phyloP scores from a whole-genome alignment of 2,888 invertebrate species.

The Volucella inanis region DNA sequence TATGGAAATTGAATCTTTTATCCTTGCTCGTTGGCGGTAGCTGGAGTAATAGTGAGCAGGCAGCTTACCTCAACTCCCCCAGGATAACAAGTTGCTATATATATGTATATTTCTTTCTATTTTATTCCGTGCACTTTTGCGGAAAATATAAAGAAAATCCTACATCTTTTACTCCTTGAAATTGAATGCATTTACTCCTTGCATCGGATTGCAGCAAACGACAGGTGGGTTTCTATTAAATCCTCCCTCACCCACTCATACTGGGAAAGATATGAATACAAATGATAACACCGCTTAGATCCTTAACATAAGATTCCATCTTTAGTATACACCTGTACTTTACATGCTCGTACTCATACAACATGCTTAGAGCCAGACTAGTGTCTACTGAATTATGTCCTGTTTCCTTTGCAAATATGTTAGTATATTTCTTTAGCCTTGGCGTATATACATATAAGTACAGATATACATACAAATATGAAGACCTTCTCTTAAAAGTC shows the following conservation, averaged over 20 bases:
- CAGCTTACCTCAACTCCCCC: constrained; percentile 9
- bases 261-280: constrained; percentile 35
- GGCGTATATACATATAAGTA: background rate
- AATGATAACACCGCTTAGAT: constrained; percentile 19
- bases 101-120: background rate
- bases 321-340: background rate
- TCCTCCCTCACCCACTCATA: background rate
- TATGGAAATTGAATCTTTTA: constrained; percentile 45
- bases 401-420: constrained; percentile 31
- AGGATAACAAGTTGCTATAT: constrained; percentile 32
- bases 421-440: background rate
- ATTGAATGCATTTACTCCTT: constrained; percentile 50
- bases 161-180: constrained; percentile 32
- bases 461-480: background rate
- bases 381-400: constrained; percentile 51
- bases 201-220: constrained; percentile 16
- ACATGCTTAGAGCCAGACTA: too few relatives aligned
- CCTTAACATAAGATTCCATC: constrained; percentile 34
- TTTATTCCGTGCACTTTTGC: constrained; percentile 17
- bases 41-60: background rate
- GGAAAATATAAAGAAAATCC: background rate
- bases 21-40: constrained; percentile 7
- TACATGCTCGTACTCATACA: constrained; percentile 19
- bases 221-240: background rate
- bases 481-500: constrained; percentile 16